A percentile compares a stretch with the other conserved stretches of the same genome.
phyloP scores from a whole-genome alignment of 2,113 vertebrate species.

The Marmota monax region DNA sequence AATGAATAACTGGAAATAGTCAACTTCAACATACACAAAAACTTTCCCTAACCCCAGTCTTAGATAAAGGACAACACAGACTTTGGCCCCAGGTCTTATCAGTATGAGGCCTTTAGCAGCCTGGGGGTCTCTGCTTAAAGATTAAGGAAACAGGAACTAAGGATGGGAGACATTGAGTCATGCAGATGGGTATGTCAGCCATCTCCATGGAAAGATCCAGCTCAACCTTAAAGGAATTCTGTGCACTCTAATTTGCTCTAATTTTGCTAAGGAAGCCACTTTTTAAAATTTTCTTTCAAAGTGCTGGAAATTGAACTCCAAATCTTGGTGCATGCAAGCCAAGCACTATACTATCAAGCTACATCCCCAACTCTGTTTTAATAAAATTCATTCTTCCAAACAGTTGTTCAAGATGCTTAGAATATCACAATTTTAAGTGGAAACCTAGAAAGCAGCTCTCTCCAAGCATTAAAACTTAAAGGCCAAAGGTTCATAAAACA shows the following conservation, averaged over 20 bases:
- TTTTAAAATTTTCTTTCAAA: neutral
- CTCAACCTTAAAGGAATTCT: neutral
- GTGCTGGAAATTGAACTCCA: too few species aligned
- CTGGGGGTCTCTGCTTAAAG: neutral
- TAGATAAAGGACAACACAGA: neutral
- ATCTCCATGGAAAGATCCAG: neutral
- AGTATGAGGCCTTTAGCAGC: neutral
- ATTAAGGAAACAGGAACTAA: neutral
- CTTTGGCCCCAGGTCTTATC: slow-evolving; percentile 15
- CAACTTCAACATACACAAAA: neutral
- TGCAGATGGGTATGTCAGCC: neutral
- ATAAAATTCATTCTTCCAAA: neutral
- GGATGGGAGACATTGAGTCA: neutral
- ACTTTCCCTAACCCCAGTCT: neutral
- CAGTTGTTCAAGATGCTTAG: slow-evolving; percentile 9
- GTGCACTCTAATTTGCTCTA: neutral
- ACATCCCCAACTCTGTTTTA: neutral
- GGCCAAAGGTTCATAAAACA: neutral
- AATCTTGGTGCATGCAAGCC: too few species aligned
- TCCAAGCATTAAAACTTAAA: neutral
- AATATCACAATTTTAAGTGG: neutral
- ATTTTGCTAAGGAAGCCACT: neutral
- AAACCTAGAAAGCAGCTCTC: neutral
- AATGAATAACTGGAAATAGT: neutral
- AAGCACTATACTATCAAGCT: too few species aligned